Conservation (phyloP, 2,797 vertebrate species). For the Brachyrhaphis roseni region DNA sequence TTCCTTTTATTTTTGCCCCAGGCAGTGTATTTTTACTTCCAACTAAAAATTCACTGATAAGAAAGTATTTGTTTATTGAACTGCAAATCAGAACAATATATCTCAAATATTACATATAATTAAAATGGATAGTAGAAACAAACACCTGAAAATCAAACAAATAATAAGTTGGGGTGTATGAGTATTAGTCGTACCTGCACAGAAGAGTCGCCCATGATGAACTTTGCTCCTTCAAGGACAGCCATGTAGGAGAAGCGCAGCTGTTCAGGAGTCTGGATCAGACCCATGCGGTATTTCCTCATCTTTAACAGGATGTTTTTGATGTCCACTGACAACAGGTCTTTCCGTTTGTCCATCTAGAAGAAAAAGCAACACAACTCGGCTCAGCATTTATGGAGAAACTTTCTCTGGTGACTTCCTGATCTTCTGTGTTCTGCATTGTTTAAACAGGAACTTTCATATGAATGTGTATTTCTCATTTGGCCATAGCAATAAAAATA, state of each 20-base stretch:
- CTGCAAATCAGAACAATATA: background rate
- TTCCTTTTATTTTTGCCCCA: too few species aligned
- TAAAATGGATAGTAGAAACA: background rate
- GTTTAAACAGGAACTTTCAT: background rate
- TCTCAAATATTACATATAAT: background rate
- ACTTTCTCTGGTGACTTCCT: background rate
- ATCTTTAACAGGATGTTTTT: constrained; percentile 93
- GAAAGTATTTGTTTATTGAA: background rate
- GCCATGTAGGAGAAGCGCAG: constrained; percentile 96
- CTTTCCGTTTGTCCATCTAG: constrained; percentile 87
- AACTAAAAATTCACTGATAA: background rate
- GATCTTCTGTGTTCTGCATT: background rate
- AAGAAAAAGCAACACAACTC: constrained; percentile 2
- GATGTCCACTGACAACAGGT: constrained; percentile 90
- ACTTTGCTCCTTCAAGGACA: constrained; percentile 92
- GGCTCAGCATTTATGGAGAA: background rate
- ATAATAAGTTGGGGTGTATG: background rate
- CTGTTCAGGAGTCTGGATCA: constrained; percentile 97
- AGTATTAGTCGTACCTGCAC: constrained; percentile 83
- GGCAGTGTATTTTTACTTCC: background rate
- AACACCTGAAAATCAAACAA: background rate
- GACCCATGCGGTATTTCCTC: constrained; percentile 95
- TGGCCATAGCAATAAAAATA: background rate
- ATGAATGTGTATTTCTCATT: background rate
- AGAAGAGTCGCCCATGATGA: constrained; percentile 91